Conservation (phyloP, 2,113 vertebrate genomes). For the Tyto alba region DNA sequence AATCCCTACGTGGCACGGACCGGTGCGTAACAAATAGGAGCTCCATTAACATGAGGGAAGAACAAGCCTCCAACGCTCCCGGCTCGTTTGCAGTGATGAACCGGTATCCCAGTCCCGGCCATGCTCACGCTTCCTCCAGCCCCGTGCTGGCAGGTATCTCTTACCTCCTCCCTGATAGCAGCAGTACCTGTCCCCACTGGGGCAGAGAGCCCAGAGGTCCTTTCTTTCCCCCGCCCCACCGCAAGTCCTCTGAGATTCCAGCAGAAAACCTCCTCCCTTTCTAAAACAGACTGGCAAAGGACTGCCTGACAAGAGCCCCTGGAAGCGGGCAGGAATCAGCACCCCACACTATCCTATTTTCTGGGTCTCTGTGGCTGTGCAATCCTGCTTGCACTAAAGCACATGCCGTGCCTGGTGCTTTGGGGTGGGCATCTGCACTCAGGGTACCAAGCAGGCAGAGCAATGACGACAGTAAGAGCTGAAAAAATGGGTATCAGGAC, state of each 20-base stretch:
- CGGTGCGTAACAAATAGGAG: neutral
- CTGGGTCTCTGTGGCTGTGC: neutral
- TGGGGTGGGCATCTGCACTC: neutral
- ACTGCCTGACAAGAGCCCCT: neutral
- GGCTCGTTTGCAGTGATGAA: neutral
- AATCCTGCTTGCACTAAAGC: neutral
- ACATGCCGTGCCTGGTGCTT: rapidly evolving
- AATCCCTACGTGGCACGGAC: neutral
- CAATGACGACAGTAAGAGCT: neutral
- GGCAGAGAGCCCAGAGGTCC: neutral
- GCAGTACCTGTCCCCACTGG: rapidly evolving
- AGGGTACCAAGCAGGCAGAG: neutral
- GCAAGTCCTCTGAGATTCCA: neutral
- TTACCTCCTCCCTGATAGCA: neutral
- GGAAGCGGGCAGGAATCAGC: neutral
- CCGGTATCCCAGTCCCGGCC: neutral
- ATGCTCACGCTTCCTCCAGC: rapidly evolving
- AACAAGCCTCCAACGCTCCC: neutral
- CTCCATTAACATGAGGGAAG: neutral
- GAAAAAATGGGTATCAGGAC: neutral
- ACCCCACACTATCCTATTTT: neutral
- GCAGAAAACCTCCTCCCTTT: neutral
- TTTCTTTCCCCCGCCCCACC: neutral
- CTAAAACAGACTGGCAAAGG: neutral
- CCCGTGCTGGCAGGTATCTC: rapidly evolving